Evolutionary conservation across 1,140 invertebrate genomes (phyloP).

Genomic region (Psilanteris sp.): DNA sequence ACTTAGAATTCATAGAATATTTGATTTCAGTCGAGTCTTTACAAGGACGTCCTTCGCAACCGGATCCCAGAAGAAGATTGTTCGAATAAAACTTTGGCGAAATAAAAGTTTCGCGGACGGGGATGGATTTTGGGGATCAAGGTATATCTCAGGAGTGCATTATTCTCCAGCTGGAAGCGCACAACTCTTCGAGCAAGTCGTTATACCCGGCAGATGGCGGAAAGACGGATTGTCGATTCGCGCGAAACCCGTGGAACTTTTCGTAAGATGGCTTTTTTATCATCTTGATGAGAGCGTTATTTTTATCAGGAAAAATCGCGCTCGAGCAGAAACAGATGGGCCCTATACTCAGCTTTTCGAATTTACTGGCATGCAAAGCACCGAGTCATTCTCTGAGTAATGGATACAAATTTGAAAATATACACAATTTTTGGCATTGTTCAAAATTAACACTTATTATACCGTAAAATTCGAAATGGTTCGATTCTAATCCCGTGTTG

Average conservation of each 20-base stretch:
- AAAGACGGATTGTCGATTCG: constrained; percentile 69
- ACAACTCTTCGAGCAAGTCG: constrained; percentile 64
- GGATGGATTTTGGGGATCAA: constrained; percentile 61
- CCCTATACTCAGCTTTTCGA: neutral
- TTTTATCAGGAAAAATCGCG: constrained; percentile 49
- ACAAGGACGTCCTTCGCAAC: constrained; percentile 6
- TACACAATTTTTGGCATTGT: too few relatives aligned
- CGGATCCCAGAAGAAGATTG: constrained; percentile 55
- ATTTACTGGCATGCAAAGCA: too few relatives aligned
- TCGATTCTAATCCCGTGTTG: too few relatives aligned
- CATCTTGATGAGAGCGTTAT: constrained; percentile 32
- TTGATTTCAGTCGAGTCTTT: constrained; percentile 66
- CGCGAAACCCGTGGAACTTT: constrained; percentile 45
- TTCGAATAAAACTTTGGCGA: constrained; percentile 53
- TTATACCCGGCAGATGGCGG: constrained; percentile 62
- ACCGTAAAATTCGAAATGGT: too few relatives aligned
- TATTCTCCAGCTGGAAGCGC: constrained; percentile 67
- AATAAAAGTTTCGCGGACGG: constrained; percentile 69
- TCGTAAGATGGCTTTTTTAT: constrained; percentile 40
- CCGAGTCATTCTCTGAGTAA: neutral
- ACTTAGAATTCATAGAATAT: constrained; percentile 76
- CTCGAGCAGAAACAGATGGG: constrained; percentile 33
- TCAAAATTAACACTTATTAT: too few relatives aligned
- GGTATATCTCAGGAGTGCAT: constrained; percentile 70
- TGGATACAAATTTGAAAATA: constrained; percentile 32